These are phyloP conservation scores for Merluccius polli DNA, from an alignment of 2,797 vertebrate genomes.

Conservation along the genomic window DNA sequence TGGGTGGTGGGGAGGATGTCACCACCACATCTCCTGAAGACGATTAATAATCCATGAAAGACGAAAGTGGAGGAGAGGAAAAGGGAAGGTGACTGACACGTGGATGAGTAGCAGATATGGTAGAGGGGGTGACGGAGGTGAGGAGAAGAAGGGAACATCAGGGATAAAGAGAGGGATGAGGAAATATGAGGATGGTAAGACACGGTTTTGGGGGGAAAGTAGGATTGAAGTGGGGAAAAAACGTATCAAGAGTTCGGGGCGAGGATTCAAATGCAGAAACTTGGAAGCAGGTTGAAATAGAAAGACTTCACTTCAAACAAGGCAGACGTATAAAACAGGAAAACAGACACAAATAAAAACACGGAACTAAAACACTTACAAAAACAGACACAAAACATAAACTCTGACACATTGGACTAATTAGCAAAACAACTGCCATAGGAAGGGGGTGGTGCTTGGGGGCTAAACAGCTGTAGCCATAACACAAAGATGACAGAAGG, in stretches of 20 bases:
- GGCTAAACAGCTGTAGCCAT: no score
- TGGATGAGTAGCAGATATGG: constrained; percentile 1
- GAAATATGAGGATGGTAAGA: not conserved
- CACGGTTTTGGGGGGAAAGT: not conserved
- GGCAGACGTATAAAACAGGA: not conserved
- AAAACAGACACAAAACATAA: not conserved
- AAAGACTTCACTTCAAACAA: not conserved
- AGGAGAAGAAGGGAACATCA: not conserved
- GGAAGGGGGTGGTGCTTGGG: no score
- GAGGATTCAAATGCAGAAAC: not conserved
- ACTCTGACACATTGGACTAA: not conserved
- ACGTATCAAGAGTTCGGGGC: not conserved
- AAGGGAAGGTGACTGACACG: not conserved
- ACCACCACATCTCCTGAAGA: not conserved
- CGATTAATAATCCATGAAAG: not conserved
- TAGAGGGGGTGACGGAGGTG: not conserved
- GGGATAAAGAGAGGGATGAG: not conserved
- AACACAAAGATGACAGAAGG: no score
- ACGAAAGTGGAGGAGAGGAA: not conserved
- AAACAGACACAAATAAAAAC: not conserved
- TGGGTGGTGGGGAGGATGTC: not conserved
- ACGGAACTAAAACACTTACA: not conserved
- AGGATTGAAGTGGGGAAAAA: not conserved
- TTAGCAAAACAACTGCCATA: not conserved
- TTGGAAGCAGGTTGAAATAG: not conserved